Evolutionary conservation across 2,797 vertebrate species (phyloP).

Genomic region (Lagocephalus sceleratus): DNA sequence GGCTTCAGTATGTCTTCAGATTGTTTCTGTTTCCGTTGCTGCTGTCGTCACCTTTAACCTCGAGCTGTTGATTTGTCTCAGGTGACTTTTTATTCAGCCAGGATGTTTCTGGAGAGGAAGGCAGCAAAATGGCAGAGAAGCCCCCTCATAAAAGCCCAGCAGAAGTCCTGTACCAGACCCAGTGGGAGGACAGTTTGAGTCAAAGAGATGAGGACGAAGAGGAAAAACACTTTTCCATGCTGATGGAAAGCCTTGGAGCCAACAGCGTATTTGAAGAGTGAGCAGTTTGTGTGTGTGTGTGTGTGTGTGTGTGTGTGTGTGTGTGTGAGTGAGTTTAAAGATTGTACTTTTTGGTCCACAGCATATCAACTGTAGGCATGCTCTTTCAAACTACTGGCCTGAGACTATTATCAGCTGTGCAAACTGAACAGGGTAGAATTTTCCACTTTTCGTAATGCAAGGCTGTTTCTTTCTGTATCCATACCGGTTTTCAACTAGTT

Average conservation of each 20-base stretch:
- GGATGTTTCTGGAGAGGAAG: conserved; percentile 49
- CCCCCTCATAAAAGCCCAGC: conserved; percentile 10
- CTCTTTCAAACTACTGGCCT: conserved; percentile 20
- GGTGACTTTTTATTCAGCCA: conserved; percentile 84
- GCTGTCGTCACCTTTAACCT: background rate
- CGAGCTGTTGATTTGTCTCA: conserved; percentile 30
- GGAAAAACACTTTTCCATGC: conserved; percentile 83
- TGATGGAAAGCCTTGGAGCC: conserved; percentile 87
- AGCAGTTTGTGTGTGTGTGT: conserved; percentile 42
- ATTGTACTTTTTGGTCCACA: background rate
- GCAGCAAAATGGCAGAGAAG: conserved; percentile 26
- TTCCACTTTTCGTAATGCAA: conserved; percentile 16
- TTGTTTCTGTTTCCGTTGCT: conserved; percentile 2
- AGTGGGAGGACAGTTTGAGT: conserved; percentile 58
- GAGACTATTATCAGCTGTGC: conserved; percentile 39
- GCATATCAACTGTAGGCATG: conserved; percentile 20
- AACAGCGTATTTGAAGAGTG: conserved; percentile 87
- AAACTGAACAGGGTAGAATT: conserved; percentile 34
- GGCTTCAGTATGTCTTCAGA: conserved; percentile 85
- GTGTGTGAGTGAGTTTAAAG: too few relatives aligned
- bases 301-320: background rate
- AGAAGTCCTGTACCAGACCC: conserved; percentile 73
- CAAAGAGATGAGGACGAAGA: conserved; percentile 77
- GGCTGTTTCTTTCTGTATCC: conserved; percentile 1
- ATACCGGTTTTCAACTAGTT: too few relatives aligned